Base-by-base conservation (phyloP, 2,888 invertebrate genomes). In the Diaprepes abbreviatus region DNA sequence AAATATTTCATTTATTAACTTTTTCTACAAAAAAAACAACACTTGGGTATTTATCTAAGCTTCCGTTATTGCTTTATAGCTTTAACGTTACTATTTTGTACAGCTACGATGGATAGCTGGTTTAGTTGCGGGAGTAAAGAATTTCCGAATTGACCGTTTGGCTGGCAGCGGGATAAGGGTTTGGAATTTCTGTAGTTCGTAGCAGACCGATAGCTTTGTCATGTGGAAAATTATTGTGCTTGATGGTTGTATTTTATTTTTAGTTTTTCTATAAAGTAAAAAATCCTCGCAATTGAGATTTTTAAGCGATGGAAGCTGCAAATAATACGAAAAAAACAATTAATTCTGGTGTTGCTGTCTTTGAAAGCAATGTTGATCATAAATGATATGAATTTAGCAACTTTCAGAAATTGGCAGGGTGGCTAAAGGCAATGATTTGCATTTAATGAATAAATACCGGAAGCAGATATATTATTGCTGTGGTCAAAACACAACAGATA, bases 181-280 rank as follows among this genome's bases (percentile, higher is more conserved):
- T 50, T 50, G 48, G 28, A 50, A 50, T 50, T 28, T 50, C 48
- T 28, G 28, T 28, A 24, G 48, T 28, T 50, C 12, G 28, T 50
- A 28, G 28, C 48, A 9, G 12, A 50, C 48, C 14, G 28, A 50
- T 50, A n/a, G 28, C 48, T 50, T 16, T 45, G 48, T 50, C 28
- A 12, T n/a, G 6, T 9, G 14, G 12, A 16, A 50, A 50, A 28
- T 50, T 14, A 9, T 28, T 28, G 28, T 28, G 7, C 28, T 24
- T 45, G 17, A 21, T n/a, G n/a, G n/a, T n/a, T 43, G 14, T 4
- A 38, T 24, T 24, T 24, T 24, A 24, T 24, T 24, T 24, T 24
- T 24, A 24, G 5, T 24, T 24, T 24, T 24, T 24, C n/a, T n/a
- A n/a, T n/a, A n/a, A n/a, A n/a, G n/a, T n/a, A n/a, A n/a, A n/a